Percentiles rank a stretch among this genome's conserved stretches.
Evolutionary conservation across 2,888 invertebrate genomes (phyloP).

Genomic region (Nasonia oneida): DNA sequence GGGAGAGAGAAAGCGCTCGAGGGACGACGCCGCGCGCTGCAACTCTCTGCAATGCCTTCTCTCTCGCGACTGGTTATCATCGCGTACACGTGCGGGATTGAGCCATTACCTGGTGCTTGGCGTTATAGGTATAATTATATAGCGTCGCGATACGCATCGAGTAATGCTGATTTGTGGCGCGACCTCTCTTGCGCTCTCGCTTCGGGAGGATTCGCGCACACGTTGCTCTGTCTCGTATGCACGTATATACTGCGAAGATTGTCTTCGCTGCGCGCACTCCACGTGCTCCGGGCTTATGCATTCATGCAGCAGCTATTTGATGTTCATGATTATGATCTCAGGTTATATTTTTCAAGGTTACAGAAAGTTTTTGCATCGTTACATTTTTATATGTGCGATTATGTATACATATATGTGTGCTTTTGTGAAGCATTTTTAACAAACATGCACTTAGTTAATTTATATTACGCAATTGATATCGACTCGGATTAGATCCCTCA

Average conservation of each 20-base stretch:
- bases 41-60: constrained; percentile 22
- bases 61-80: constrained; percentile 73
- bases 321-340: neutral
- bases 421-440: no score
- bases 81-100: constrained; percentile 77
- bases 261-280: constrained; percentile 23
- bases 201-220: neutral
- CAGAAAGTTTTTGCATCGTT: neutral
- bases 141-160: constrained; percentile 78
- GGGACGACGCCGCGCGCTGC: neutral
- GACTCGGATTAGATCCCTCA: neutral
- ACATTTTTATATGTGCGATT: no score
- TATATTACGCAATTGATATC: neutral
- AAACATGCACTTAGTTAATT: neutral
- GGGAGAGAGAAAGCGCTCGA: constrained; percentile 22
- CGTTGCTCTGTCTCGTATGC: neutral
- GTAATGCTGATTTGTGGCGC: constrained; percentile 79
- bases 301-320: neutral
- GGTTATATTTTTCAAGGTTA: neutral
- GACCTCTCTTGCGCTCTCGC: constrained; percentile 49
- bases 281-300: constrained; percentile 35
- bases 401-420: no score
- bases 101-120: constrained; percentile 78
- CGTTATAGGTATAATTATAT: constrained; percentile 79
- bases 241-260: neutral